These are phyloP conservation scores for Brienomyrus brachyistius DNA, from an alignment of 2,113 vertebrate genomes.

Conservation along the genomic window DNA sequence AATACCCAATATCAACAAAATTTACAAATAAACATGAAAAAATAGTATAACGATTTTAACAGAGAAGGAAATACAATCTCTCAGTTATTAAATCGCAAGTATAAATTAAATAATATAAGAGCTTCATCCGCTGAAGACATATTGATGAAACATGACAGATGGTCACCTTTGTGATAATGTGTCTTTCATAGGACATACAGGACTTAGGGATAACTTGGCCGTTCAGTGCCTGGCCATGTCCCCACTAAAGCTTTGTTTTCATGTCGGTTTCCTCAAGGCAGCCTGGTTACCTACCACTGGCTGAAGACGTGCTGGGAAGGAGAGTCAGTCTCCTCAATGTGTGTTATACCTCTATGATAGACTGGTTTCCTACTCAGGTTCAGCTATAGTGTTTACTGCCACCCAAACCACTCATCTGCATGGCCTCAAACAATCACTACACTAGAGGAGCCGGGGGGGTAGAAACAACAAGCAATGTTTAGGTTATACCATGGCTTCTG, in stretches of 20 bases:
- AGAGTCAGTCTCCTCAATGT: neutral
- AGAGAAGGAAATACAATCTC: no score
- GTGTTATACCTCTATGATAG: neutral
- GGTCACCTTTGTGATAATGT: no score
- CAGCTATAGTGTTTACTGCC: neutral
- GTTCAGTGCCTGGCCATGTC: neutral
- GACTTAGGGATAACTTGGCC: neutral
- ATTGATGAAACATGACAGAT: no score
- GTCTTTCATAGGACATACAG: neutral
- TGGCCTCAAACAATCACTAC: no score
- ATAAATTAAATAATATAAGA: no score
- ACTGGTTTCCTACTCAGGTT: neutral
- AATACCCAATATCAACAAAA: no score
- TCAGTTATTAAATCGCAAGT: no score
- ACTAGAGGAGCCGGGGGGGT: no score
- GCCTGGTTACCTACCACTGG: neutral
- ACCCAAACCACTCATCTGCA: neutral
- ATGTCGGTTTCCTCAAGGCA: neutral
- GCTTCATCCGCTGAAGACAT: no score
- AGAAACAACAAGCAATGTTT: neutral
- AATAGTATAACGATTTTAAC: no score
- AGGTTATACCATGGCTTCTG: neutral
- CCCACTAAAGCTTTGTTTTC: neutral
- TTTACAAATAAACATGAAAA: no score
- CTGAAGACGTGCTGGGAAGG: neutral